phyloP scores from a whole-genome alignment of 1,140 invertebrate species.

The Papilio polyxenes region DNA sequence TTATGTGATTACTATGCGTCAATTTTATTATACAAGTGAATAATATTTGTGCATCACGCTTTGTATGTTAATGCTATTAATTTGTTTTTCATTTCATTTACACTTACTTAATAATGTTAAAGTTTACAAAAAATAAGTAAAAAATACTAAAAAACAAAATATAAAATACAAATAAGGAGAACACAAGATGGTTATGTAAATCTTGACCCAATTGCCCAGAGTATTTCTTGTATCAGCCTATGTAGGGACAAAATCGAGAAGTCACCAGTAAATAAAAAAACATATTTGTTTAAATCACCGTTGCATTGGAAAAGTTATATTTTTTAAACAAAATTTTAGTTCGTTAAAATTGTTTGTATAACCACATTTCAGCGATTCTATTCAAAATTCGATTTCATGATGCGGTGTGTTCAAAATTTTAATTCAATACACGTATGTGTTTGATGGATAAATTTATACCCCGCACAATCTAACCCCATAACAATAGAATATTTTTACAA shows the following conservation, averaged over 20 bases:
- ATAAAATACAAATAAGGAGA: background rate
- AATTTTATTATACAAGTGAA: background rate
- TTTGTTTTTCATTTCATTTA: background rate
- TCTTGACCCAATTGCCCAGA: background rate
- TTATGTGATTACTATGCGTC: background rate
- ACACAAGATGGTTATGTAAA: slow-evolving; percentile 5
- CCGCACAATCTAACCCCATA: background rate
- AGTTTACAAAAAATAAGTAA: background rate
- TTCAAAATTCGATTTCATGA: slow-evolving; percentile 30
- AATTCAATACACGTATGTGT: background rate
- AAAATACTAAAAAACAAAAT: background rate
- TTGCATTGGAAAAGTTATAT: background rate
- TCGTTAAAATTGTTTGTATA: background rate
- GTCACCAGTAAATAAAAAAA: background rate
- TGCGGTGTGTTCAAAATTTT: background rate
- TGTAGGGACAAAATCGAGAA: background rate
- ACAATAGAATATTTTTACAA: background rate
- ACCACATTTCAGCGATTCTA: slow-evolving; percentile 23
- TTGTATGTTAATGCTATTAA: slow-evolving; percentile 1
- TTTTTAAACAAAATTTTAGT: slow-evolving; percentile 8
- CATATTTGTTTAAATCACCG: background rate
- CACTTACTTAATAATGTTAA: background rate
- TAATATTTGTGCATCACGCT: background rate
- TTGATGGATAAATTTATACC: background rate
- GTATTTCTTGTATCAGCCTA: background rate